Base-by-base conservation (phyloP, 35 echinoderm and acorn worm species). In the Lytechinus pictus region DNA sequence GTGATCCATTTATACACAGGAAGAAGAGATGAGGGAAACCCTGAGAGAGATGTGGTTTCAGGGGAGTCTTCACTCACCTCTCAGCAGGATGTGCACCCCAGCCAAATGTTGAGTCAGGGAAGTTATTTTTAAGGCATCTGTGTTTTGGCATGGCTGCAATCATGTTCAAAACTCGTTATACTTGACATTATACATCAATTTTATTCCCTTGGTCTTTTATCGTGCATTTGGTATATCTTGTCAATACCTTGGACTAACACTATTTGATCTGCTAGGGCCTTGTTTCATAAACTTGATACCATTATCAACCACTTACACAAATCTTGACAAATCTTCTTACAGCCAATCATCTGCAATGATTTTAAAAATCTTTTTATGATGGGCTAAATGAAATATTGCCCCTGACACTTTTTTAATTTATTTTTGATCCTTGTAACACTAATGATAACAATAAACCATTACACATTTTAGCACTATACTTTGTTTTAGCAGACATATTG, bases 51-150 rank as follows among this genome's bases (percentile, higher is more conserved):
- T 79, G 66, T 8, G 66, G 66, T 79, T 58, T 79, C 3, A 7
- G 66, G 66, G 66, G 66, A 79, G 66, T 79, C 66, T 79, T 79
- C 66, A 79, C 66, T 79, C 66, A 79, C 66, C 66, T 24, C 66
- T 79, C 66, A 16, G 7, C 66, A 79, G 66, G 66, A 79, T 79
- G 66, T 79, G 66, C 19, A 79, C 66, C 66, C 66, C 66, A 16
- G 66, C 66, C 66, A 79, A 79, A 79, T 79, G 66, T 79, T 79
- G 66, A 79, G 66, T 79, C 66, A 79, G 66, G 66, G 12, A 79
- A 79, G 66, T 79, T 79, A 79, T 79, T 79, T 44, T 79, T 79
- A 24, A 79, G 66, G 66, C 66, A 79, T 8, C 66, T 24, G 4
- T 79, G 66, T 79, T 79, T 58, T 79, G 66, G 66, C 16, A 79